Evolutionary conservation across 2,113 vertebrate species (phyloP).

Genomic region (Tringa solitaria): DNA sequence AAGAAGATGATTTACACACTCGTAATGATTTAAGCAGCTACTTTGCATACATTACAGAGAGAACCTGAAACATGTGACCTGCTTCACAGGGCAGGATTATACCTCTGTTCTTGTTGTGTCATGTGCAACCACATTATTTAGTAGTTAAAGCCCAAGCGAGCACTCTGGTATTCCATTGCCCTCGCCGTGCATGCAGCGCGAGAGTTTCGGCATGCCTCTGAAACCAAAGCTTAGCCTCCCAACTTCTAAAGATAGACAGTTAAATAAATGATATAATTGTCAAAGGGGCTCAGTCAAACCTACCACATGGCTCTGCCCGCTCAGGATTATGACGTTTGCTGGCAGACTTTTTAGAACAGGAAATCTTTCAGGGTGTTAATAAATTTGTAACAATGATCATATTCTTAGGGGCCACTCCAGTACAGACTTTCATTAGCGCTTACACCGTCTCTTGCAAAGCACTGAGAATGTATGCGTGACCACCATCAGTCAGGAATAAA

Average conservation of each 20-base stretch:
- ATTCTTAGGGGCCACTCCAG: slow-evolving; percentile 40
- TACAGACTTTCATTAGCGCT: slow-evolving; percentile 28
- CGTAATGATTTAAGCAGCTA: slow-evolving; percentile 64
- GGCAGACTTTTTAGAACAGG: slow-evolving; percentile 26
- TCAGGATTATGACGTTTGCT: slow-evolving; percentile 23
- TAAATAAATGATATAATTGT: slow-evolving; percentile 58
- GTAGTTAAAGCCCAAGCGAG: slow-evolving; percentile 47
- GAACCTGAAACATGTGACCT: slow-evolving; percentile 59
- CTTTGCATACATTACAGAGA: slow-evolving; percentile 61
- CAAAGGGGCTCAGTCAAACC: slow-evolving; percentile 53
- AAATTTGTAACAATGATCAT: slow-evolving; percentile 31
- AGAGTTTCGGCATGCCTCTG: slow-evolving; percentile 49
- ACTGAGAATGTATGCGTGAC: neutral
- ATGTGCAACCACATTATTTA: slow-evolving; percentile 64
- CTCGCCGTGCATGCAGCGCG: neutral
- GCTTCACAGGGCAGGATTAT: slow-evolving; percentile 64
- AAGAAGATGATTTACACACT: slow-evolving; percentile 65
- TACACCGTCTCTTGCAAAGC: neutral
- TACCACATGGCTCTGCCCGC: slow-evolving; percentile 39
- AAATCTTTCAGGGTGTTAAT: slow-evolving; percentile 44
- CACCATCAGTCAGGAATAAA: neutral
- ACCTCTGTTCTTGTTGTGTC: slow-evolving; percentile 67
- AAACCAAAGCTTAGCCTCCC: slow-evolving; percentile 41
- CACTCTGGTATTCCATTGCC: slow-evolving; percentile 35
- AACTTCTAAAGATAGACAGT: slow-evolving; percentile 38